Evolutionary conservation across 92 coral and sea anemone genomes (phyloP).

Genomic region (Pocillopora grandis): DNA sequence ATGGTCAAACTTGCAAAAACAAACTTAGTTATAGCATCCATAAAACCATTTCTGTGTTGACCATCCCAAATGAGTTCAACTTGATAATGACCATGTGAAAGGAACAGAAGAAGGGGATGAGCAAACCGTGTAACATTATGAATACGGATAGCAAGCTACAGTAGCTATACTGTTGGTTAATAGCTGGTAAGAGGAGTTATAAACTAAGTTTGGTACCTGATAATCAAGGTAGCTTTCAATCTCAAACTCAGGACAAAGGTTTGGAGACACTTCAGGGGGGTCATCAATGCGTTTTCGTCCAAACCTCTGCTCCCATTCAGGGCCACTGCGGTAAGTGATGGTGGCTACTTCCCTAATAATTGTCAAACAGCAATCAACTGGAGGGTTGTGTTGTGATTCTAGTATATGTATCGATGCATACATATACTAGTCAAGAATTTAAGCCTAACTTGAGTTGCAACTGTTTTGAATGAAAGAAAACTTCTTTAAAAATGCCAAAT

Average conservation of each 20-base stretch:
- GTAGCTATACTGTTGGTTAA: background rate
- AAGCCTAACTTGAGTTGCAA: no score
- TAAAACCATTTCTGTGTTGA: no score
- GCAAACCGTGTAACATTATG: no score
- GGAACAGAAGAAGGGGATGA: background rate
- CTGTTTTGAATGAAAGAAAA: no score
- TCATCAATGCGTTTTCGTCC: conserved; percentile 86
- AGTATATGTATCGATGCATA: no score
- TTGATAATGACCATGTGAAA: background rate
- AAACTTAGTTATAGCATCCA: no score
- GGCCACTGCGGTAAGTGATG: conserved; percentile 92
- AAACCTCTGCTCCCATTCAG: conserved; percentile 95
- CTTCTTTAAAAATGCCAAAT: no score
- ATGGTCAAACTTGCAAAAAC: no score
- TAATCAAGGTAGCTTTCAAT: conserved; percentile 93
- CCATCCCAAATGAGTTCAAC: background rate
- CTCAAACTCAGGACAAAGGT: conserved; percentile 92
- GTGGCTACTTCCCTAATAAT: conserved; percentile 78
- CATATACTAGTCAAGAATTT: no score
- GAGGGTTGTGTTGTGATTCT: no score
- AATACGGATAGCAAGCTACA: no score
- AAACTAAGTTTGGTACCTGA: conserved; percentile 60
- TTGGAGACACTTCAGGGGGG: conserved; percentile 57
- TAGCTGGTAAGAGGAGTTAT: background rate
- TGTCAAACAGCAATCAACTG: background rate